Evolutionary conservation across 2,797 vertebrate genomes (phyloP), one percentile per base, ranked within the genome.

Genomic region (Cynodonichthys magdalenae): DNA sequence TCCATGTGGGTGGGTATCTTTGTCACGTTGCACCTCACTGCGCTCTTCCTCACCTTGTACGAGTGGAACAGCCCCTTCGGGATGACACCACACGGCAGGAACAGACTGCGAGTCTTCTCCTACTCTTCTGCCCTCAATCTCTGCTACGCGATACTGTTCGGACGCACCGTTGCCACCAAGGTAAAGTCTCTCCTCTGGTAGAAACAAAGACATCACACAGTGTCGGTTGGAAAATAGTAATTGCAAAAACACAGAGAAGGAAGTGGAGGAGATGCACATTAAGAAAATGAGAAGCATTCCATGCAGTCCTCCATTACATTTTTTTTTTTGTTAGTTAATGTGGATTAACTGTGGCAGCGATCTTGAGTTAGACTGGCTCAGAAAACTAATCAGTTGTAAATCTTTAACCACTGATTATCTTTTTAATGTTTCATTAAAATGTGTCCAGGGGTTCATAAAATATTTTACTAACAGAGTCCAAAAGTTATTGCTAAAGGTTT

Each of bases 21-120:
- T 0, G 92, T 96, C 14, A 95, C 96, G 0, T 92, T 99, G 78
- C 97, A 99, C 71, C 91, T 95, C 81, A 98, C 94, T 0, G 96
- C 96, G 0, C 94, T 98, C 80, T 97, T 98, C 91, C 96, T 99
- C 84, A 98, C 97, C 3, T 86, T 98, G 11, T 98, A 96, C 0
- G 96, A 98, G 88, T 98, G 97, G 97, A 96, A 96, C 84, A 98
- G 96, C 85, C 97, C 96, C n/a, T 98, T 94, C 0, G 95, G 96
- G 59, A 96, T 97, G 94, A 97, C 97, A 0, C 96, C 96, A 0
- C 95, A 96, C 0, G 97, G 96, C 56, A 93, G 95, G 54, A 98
- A 97, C 89, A 90, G 95, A 3, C 77, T 92, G 74, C 94, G 96
- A 0, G 91, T 97, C 36, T 99, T 99, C 92, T 99, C 96, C 75